These are phyloP conservation scores for Parapristionchus giblindavisi DNA, from an alignment of 2,888 invertebrate species.

Conservation along the genomic window DNA sequence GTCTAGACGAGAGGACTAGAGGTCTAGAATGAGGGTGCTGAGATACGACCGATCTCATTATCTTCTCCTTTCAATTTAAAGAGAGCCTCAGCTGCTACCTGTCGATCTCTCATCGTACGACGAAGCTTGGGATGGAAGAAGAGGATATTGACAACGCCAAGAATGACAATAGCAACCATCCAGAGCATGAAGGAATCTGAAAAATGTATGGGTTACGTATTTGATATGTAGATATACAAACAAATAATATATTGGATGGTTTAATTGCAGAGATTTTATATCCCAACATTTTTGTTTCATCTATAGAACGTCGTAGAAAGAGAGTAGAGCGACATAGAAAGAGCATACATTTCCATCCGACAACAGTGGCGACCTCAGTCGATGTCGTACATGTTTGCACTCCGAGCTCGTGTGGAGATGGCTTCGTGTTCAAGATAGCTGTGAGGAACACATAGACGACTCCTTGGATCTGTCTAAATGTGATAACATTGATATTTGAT, in stretches of 20 bases:
- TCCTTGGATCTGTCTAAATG: slow-evolving; percentile 63
- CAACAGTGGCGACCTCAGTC: slow-evolving; percentile 50
- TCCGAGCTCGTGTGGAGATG: slow-evolving; percentile 51
- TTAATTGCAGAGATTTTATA: too few species aligned
- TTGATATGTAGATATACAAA: too few species aligned
- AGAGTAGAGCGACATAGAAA: too few species aligned
- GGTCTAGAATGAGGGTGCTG: too few species aligned
- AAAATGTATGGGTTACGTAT: slow-evolving; percentile 21
- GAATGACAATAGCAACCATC: slow-evolving; percentile 47
- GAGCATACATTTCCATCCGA: slow-evolving; percentile 61
- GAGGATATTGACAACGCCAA: slow-evolving; percentile 19
- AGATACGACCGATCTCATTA: too few species aligned
- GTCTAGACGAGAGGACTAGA: too few species aligned
- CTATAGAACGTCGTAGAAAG: too few species aligned
- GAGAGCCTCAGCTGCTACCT: too few species aligned
- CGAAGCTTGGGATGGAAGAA: slow-evolving; percentile 34
- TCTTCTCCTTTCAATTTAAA: not conserved
- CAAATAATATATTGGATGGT: too few species aligned
- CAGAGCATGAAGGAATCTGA: slow-evolving; percentile 61
- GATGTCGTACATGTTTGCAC: slow-evolving; percentile 63
- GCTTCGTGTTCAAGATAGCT: slow-evolving; percentile 50
- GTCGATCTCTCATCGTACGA: too few species aligned
- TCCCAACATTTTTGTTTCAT: too few species aligned
- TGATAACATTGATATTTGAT: not conserved
- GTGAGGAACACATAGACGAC: slow-evolving; percentile 62